Conservation (phyloP, 2,113 vertebrate species). For the Candoia aspera region DNA sequence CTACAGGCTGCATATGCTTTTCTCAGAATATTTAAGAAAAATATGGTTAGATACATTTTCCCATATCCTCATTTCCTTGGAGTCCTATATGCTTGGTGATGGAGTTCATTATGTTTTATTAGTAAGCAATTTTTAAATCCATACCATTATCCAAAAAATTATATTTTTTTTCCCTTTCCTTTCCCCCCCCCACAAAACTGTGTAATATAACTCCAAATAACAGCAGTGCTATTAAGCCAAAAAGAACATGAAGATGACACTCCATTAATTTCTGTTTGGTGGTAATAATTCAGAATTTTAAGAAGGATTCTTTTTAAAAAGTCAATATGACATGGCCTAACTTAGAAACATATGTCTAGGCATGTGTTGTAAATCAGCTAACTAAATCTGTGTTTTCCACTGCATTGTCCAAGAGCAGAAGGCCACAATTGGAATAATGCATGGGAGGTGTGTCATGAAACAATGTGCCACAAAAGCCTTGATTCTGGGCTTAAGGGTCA, state of each 20-base stretch:
- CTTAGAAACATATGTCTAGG: background rate
- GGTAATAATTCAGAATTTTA: background rate
- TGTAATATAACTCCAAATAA: background rate
- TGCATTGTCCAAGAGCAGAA: background rate
- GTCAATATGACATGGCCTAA: background rate
- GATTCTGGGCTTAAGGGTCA: background rate
- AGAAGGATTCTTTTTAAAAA: background rate
- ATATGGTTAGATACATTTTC: conserved; percentile 5
- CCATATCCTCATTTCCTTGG: conserved; percentile 11
- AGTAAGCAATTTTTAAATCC: conserved; percentile 20
- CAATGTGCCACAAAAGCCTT: background rate
- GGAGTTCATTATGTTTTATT: conserved; percentile 25
- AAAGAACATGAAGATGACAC: conserved; percentile 3
- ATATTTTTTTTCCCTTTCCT: background rate
- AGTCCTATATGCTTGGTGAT: background rate
- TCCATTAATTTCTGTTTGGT: conserved; percentile 8
- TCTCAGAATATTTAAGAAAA: background rate
- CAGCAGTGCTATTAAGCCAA: conserved; percentile 3
- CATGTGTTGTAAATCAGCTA: background rate
- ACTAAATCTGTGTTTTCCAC: background rate
- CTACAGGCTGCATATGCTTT: background rate
- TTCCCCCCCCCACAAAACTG: background rate
- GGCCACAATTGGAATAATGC: background rate
- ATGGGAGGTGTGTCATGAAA: fast-evolving
- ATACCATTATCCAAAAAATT: background rate